phyloP scores from a whole-genome alignment of 2,113 vertebrate species.

The Galemys pyrenaicus region DNA sequence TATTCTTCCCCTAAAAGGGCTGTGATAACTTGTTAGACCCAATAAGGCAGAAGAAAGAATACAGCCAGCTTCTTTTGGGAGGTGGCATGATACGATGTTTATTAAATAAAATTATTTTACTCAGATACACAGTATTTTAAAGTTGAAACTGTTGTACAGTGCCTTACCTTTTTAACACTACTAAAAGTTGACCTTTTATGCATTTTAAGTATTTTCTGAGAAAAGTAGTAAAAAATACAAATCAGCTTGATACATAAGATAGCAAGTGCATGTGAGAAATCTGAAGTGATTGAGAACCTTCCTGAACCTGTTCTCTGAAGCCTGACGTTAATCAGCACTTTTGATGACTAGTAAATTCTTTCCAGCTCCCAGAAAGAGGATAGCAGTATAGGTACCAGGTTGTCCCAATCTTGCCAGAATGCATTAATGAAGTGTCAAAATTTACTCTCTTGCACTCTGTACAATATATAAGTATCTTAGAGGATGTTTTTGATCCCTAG shows the following conservation, averaged over 20 bases:
- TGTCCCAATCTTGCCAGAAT: background rate
- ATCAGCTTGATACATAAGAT: background rate
- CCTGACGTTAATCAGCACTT: background rate
- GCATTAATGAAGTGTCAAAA: background rate
- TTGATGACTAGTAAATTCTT: background rate
- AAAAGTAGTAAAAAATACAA: background rate
- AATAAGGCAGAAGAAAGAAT: background rate
- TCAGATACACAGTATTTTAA: background rate
- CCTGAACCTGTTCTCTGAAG: background rate
- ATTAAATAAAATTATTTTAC: slow-evolving; percentile 32
- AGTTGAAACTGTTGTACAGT: background rate
- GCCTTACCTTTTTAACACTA: background rate
- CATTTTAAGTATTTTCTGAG: background rate
- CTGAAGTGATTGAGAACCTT: background rate
- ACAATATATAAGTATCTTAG: background rate
- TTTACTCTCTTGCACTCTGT: background rate
- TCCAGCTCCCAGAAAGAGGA: background rate
- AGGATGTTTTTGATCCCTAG: background rate
- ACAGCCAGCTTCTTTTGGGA: background rate
- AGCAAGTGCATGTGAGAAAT: background rate
- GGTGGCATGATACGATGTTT: background rate
- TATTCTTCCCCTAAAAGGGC: background rate
- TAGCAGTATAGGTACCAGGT: background rate
- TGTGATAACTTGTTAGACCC: background rate
- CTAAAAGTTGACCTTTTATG: slow-evolving; percentile 17